Evolutionary conservation across 2,888 invertebrate genomes (phyloP).

Genomic region (Caenorhabditis becei): DNA sequence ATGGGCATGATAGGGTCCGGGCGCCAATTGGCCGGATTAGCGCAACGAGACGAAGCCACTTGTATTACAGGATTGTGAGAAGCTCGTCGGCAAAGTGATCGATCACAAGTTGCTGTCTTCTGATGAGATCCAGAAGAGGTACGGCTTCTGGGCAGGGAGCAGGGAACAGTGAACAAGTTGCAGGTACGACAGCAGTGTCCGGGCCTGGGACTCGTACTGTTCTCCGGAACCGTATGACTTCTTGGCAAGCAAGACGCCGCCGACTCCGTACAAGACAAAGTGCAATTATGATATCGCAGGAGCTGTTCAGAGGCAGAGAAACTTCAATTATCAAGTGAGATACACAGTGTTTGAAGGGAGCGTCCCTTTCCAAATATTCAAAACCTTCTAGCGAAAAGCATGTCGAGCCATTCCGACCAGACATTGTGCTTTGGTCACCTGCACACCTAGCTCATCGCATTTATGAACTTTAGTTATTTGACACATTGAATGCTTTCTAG

Average conservation of each 20-base stretch:
- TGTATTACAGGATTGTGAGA: slow-evolving; percentile 76
- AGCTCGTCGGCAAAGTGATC: slow-evolving; percentile 81
- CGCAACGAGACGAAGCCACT: not conserved
- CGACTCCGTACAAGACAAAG: slow-evolving; percentile 70
- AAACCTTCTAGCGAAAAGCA: no score
- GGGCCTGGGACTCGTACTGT: slow-evolving; percentile 72
- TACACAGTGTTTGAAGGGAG: no score
- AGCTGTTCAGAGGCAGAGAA: slow-evolving; percentile 83
- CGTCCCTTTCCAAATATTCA: no score
- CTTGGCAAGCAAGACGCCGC: slow-evolving; percentile 74
- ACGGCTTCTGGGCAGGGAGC: not conserved
- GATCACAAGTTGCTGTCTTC: slow-evolving; percentile 82
- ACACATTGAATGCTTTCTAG: no score
- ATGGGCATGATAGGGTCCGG: not conserved
- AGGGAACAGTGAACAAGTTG: slow-evolving; percentile 4
- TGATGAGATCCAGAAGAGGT: slow-evolving; percentile 78
- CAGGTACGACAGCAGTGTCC: slow-evolving; percentile 72
- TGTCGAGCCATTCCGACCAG: no score
- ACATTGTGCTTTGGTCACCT: no score
- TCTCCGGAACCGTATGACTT: slow-evolving; percentile 81
- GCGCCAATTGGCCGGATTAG: slow-evolving; percentile 45
- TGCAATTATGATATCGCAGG: slow-evolving; percentile 82
- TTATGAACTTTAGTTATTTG: no score
- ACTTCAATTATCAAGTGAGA: slow-evolving; percentile 83
- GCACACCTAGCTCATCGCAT: no score